These are phyloP conservation scores for Pseudanteris insignis DNA, from an alignment of 2,888 invertebrate genomes.

Conservation along the genomic window DNA sequence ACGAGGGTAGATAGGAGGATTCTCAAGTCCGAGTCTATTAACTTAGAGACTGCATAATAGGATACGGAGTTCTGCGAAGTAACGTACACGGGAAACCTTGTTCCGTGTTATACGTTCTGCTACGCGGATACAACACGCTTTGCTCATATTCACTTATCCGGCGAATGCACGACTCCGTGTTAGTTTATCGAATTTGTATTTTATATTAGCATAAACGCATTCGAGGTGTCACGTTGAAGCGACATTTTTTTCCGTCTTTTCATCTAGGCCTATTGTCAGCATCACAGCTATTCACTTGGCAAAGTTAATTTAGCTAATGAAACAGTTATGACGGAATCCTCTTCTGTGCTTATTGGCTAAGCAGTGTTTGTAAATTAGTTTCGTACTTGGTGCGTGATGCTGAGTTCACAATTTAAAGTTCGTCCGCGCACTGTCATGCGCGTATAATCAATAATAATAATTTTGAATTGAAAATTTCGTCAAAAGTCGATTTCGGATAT, in stretches of 20 bases:
- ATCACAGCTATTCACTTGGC: conserved; percentile 6
- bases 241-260: conserved; percentile 4
- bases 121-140: conserved; percentile 32
- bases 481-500: too few species aligned
- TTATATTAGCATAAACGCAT: conserved; percentile 23
- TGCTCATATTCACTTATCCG: conserved; percentile 33
- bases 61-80: conserved; percentile 48
- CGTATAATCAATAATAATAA: too few species aligned
- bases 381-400: conserved; percentile 7
- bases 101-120: conserved; percentile 34
- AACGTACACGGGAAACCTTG: conserved; percentile 48
- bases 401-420: too few species aligned
- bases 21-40: conserved; percentile 54
- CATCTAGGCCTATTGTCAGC: not conserved
- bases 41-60: conserved; percentile 54
- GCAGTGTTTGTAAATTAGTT: conserved; percentile 10
- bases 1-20: conserved; percentile 33
- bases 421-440: too few species aligned
- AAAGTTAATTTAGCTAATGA: conserved; percentile 12
- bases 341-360: conserved; percentile 10
- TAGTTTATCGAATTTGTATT: conserved; percentile 24
- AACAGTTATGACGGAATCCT: conserved; percentile 8
- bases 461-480: too few species aligned
- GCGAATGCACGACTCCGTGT: conserved; percentile 16
- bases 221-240: conserved; percentile 9